Percentiles rank a stretch among this genome's conserved stretches.
Evolutionary conservation across 2,888 invertebrate species (phyloP).

Genomic region (Eupelmus urozonus): DNA sequence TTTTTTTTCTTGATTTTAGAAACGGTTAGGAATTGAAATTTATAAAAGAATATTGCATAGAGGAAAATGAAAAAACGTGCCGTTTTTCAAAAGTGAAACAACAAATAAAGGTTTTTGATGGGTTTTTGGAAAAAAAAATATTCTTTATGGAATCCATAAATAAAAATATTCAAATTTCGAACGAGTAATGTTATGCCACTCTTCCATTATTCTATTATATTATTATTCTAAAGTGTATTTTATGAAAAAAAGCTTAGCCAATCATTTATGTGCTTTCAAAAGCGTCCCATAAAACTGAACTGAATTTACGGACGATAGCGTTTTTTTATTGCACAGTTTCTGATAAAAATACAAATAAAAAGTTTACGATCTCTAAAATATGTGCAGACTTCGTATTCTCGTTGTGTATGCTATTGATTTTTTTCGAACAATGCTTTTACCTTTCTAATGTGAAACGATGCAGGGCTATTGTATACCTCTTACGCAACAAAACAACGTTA

Average conservation of each 20-base stretch:
- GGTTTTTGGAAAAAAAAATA: too few relatives aligned
- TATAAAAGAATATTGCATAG: too few relatives aligned
- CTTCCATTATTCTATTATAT: too few relatives aligned
- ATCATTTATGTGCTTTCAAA: slow-evolving; percentile 2
- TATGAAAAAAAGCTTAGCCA: neutral
- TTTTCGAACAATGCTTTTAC: slow-evolving; percentile 1
- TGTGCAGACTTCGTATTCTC: neutral
- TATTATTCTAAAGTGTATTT: too few relatives aligned
- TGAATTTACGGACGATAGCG: slow-evolving; percentile 4
- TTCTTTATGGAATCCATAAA: too few relatives aligned
- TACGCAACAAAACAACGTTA: neutral
- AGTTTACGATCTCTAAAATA: slow-evolving; percentile 5
- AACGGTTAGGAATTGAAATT: too few relatives aligned
- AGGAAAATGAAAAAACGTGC: too few relatives aligned
- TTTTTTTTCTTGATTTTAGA: too few relatives aligned
- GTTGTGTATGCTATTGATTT: slow-evolving; percentile 8
- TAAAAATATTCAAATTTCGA: too few relatives aligned
- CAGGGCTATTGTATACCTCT: neutral
- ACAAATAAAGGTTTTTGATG: too few relatives aligned
- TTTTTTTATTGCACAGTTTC: slow-evolving; percentile 10
- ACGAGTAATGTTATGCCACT: too few relatives aligned
- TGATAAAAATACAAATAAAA: slow-evolving; percentile 35
- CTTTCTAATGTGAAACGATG: slow-evolving; percentile 9
- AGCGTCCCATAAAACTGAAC: neutral
- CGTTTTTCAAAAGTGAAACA: too few relatives aligned